Evolutionary conservation across 2,888 invertebrate genomes (phyloP).

Genomic region (Apeira syringaria): DNA sequence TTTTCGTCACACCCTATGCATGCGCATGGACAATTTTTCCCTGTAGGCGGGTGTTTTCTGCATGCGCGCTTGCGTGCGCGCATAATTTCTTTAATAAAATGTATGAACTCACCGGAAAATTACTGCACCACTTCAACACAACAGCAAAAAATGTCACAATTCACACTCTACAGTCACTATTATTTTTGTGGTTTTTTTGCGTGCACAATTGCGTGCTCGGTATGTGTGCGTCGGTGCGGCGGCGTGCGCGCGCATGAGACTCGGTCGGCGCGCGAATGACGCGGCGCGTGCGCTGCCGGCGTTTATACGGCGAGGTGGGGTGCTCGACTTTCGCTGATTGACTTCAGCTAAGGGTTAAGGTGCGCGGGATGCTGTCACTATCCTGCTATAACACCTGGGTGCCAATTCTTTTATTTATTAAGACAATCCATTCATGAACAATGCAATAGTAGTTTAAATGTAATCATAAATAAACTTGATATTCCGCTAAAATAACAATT

Average conservation of each 20-base stretch:
- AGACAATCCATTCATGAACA: too few species aligned
- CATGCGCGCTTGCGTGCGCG: background rate
- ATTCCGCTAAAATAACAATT: too few species aligned
- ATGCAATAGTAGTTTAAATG: too few species aligned
- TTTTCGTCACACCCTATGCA: background rate
- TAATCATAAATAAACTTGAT: too few species aligned
- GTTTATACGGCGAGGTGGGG: slow-evolving; percentile 66
- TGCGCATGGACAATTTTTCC: background rate
- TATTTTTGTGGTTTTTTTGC: slow-evolving; percentile 10
- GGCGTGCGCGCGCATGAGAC: slow-evolving; percentile 54
- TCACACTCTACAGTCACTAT: slow-evolving; percentile 10
- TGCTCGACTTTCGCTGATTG: slow-evolving; percentile 70
- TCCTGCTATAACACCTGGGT: too few species aligned
- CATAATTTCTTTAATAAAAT: slow-evolving; percentile 1
- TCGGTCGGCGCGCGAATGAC: slow-evolving; percentile 63
- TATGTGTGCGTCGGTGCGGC: slow-evolving; percentile 25
- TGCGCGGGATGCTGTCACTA: background rate
- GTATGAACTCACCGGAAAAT: slow-evolving; percentile 18
- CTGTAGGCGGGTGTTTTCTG: background rate
- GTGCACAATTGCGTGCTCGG: slow-evolving; percentile 32
- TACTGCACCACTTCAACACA: slow-evolving; percentile 4
- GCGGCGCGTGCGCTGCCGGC: slow-evolving; percentile 48
- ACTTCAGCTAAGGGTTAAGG: slow-evolving; percentile 33
- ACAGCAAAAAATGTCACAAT: slow-evolving; percentile 16
- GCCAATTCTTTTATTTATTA: too few species aligned